phyloP scores from a whole-genome alignment of 2,888 invertebrate genomes.

The Epinotia nisella region DNA sequence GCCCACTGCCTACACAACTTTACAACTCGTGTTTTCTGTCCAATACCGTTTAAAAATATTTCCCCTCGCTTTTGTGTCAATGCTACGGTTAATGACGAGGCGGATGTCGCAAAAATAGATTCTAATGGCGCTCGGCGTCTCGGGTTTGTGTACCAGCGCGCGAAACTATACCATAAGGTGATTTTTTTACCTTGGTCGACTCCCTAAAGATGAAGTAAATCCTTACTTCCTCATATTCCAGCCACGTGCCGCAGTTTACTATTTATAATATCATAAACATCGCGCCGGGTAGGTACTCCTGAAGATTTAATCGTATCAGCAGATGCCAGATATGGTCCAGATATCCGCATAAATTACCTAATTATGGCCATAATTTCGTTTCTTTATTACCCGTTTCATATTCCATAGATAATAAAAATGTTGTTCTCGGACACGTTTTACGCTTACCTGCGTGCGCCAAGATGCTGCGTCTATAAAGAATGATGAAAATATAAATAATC shows the following conservation, averaged over 20 bases:
- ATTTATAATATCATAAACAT: slow-evolving; percentile 11
- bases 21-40: slow-evolving; percentile 23
- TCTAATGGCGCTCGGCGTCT: slow-evolving; percentile 34
- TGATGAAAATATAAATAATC: slow-evolving; percentile 74
- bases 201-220: neutral
- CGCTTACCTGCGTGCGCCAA: slow-evolving; percentile 51
- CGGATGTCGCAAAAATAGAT: slow-evolving; percentile 44
- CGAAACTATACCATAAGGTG: slow-evolving; percentile 21
- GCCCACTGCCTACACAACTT: slow-evolving; percentile 31
- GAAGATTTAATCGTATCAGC: neutral
- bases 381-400: slow-evolving; percentile 32
- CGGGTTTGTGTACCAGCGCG: slow-evolving; percentile 23
- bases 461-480: slow-evolving; percentile 61
- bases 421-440: slow-evolving; percentile 46
- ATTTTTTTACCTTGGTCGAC: neutral
- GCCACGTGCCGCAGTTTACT: slow-evolving; percentile 12
- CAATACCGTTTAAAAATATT: slow-evolving; percentile 29
- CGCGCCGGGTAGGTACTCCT: neutral
- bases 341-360: slow-evolving; percentile 30
- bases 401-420: slow-evolving; percentile 23
- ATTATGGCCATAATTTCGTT: slow-evolving; percentile 24
- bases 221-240: neutral
- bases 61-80: slow-evolving; percentile 42
- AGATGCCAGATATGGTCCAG: slow-evolving; percentile 25
- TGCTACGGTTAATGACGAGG: slow-evolving; percentile 42